phyloP scores from a whole-genome alignment of 2,797 vertebrate genomes.

The Malacoctenus gilli region DNA sequence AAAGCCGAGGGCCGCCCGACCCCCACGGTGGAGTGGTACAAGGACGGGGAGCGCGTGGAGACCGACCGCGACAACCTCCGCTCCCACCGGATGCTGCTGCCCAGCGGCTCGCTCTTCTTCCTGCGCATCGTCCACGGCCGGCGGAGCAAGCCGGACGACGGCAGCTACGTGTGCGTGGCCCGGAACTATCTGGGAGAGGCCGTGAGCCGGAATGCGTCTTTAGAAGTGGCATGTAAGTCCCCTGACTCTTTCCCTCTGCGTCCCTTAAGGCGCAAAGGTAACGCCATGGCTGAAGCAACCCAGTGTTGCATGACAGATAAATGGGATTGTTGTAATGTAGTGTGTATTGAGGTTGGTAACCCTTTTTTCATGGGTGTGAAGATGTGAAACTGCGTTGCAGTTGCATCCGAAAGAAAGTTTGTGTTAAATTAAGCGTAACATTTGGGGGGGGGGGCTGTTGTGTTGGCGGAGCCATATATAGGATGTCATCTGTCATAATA shows the following conservation, averaged over 20 bases:
- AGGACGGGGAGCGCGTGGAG: constrained; percentile 94
- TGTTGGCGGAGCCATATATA: constrained; percentile 29
- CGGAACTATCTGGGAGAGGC: constrained; percentile 97
- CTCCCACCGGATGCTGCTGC: constrained; percentile 96
- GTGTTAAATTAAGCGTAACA: constrained; percentile 85
- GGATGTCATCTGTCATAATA: constrained; percentile 70
- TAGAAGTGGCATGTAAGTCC: constrained; percentile 96
- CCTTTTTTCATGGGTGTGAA: constrained; percentile 37
- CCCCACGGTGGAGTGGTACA: constrained; percentile 97
- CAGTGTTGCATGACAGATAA: constrained; percentile 20
- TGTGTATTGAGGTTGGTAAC: constrained; percentile 28
- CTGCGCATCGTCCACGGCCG: constrained; percentile 95
- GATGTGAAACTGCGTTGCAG: constrained; percentile 42
- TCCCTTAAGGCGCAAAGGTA: constrained; percentile 14
- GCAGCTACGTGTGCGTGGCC: constrained; percentile 94
- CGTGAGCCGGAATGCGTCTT: constrained; percentile 92
- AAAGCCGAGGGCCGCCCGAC: constrained; percentile 94
- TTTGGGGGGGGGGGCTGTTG: constrained; percentile 50
- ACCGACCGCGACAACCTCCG: constrained; percentile 94
- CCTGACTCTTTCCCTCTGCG: constrained; percentile 18
- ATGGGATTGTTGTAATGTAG: constrained; percentile 6
- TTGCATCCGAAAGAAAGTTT: constrained; percentile 62
- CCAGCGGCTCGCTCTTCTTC: constrained; percentile 96
- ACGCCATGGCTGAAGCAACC: constrained; percentile 21
- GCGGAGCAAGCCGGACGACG: constrained; percentile 94